Base-by-base conservation (phyloP, 2,797 vertebrate genomes). In the Scleropages formosus region DNA sequence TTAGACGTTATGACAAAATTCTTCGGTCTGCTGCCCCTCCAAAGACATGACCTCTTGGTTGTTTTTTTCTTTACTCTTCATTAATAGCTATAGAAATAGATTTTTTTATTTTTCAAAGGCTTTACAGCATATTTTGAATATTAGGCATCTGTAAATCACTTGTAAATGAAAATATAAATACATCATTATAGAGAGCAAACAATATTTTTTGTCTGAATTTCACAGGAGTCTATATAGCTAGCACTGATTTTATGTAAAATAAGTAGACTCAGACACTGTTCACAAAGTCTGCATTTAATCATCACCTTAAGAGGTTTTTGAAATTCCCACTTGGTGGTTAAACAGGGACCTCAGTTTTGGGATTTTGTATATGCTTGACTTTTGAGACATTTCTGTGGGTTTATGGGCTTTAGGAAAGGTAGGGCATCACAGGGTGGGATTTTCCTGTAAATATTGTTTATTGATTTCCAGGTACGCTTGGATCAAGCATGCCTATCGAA, bases 51-150 rank as follows among this genome's bases (percentile, higher is more conserved):
- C 84, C 82, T 89, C 79, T 85, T 88, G 87, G 58, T 68, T 76
- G 72, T 59, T 44, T 72, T 75, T 73, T 76, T 74, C 58, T 80
- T 78, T 76, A 20, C 77, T 85, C 84, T 62, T 89, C 90, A 90
- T 91, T 81, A 84, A 91, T 91, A 91, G 91, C 91, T 92, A 90
- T 92, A 91, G 88, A 87, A 90, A 89, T 87, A 88, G 84, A 88
- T 91, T 90, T 82, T 79, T 78, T 80, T 77, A 83, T 88, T 90
- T 87, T 87, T 91, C 83, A 90, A 90, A 90, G 89, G 89, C 89
- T 88, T 89, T 91, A 89, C 88, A 88, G 91, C 91, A 89, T 92
- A 93, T 93, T 93, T 92, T 92, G 90, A 92, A 90, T 92, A 93
- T 92, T 89, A 89, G 87, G 90, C 89, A 91, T 90, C 85, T 92